phyloP scores from a whole-genome alignment of 2,888 invertebrate genomes.

The Caradrina clavipalpis region DNA sequence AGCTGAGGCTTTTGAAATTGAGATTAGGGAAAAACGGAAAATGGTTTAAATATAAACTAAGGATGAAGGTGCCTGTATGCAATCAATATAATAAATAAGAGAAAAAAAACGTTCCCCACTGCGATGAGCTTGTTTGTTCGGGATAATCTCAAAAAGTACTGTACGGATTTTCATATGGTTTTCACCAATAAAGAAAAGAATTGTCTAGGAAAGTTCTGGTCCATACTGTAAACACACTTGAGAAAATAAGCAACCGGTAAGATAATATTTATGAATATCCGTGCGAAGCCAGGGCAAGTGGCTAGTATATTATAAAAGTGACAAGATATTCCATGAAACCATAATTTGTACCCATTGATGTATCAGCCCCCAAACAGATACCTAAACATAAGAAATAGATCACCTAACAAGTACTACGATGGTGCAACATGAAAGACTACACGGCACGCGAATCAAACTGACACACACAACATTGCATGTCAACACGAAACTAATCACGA shows the following conservation, averaged over 20 bases:
- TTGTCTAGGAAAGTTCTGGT: no score
- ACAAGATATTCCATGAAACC: background rate
- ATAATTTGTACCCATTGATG: background rate
- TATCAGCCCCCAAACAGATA: background rate
- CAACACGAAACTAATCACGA: conserved; percentile 28
- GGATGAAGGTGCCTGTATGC: background rate
- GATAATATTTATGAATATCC: no score
- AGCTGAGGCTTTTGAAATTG: background rate
- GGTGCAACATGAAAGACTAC: conserved; percentile 12
- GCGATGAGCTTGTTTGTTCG: no score
- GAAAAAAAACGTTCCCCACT: no score
- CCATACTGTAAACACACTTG: no score
- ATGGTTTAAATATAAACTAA: background rate
- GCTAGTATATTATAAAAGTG: no score
- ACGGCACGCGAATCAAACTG: conserved; percentile 26
- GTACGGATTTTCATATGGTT: no score
- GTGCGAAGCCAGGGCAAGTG: no score
- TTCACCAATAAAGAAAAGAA: no score
- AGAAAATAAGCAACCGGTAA: no score
- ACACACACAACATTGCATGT: conserved; percentile 46
- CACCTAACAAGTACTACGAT: background rate
- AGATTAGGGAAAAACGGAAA: background rate
- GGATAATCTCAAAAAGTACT: no score
- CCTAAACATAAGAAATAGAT: background rate
- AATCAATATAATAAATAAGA: no score